Conservation (phyloP, 1,140 invertebrate species). For the Papilio polyxenes region DNA sequence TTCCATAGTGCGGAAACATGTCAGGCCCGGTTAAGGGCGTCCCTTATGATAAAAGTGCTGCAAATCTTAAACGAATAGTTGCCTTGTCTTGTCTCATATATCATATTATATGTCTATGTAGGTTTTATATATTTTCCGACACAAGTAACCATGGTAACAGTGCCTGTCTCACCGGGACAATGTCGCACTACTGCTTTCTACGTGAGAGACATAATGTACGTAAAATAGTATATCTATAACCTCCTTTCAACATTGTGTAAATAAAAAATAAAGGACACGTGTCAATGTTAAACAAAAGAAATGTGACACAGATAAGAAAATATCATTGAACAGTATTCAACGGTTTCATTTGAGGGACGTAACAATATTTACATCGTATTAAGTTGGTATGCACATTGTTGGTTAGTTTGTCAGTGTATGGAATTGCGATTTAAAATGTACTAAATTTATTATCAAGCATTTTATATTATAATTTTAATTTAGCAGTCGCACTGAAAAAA, state of each 20-base stretch:
- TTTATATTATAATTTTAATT: no score
- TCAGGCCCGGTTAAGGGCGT: no score
- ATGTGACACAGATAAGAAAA: slow-evolving; percentile 17
- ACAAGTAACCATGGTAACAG: no score
- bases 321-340: neutral
- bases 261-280: neutral
- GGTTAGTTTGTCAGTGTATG: neutral
- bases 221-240: neutral
- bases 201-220: neutral
- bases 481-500: no score
- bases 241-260: neutral
- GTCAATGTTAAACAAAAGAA: slow-evolving; percentile 18
- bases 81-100: no score
- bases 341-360: neutral
- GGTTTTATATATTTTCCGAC: no score
- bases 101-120: no score
- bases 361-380: neutral
- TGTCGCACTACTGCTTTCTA: neutral
- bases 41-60: no score
- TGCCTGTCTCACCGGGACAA: no score
- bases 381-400: neutral
- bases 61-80: no score
- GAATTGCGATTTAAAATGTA: neutral
- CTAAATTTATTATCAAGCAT: no score
- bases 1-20: neutral